Evolutionary conservation across 2,888 invertebrate species (phyloP), one percentile per base, ranked within the genome.

Genomic region (Myopa tessellatipennis): DNA sequence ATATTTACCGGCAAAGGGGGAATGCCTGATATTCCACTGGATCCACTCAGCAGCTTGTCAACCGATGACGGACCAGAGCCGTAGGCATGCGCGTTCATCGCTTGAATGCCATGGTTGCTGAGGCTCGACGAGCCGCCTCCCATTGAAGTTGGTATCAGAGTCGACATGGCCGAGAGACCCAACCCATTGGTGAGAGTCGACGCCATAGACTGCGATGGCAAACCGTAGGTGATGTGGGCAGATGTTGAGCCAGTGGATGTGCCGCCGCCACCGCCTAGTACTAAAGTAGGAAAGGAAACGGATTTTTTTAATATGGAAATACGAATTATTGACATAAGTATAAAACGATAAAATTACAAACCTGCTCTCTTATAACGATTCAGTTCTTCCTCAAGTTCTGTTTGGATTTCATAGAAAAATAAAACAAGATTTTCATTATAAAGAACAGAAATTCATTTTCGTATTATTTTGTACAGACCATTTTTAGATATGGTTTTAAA

Each of bases 91-190:
- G 85, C 84, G 82, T 93, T 93, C 83, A 93, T 92, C 77, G 87
- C 84, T 82, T 88, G 88, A 82, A 93, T 89, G 79, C 92, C 93
- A 90, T 93, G 93, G 85, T 92, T 93, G 83, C 93, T 93, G 81
- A 93, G 92, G 86, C 93, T 93, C 81, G 92, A 91, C 85, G 93
- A 92, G 87, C 93, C 91, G 82, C 88, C 88, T 81, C 87, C 86
- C 79, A 88, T 85, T 81, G 88, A 85, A 81, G 87, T 89, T 83
- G 87, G 85, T 85, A 87, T 83, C 80, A 87, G 80, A 80, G 82
- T 83, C 83, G 87, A 87, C 84, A 87, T 86, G 84, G 87, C 86
- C 85, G 87, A 80, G 63, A 84, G 82, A 40, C 85, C 86, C 18
- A 34, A 34, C 0, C 87, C 87, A 73, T 87, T 87, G 69, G 86